A percentile compares a stretch with the other conserved stretches of the same genome.
phyloP scores from a whole-genome alignment of 2,888 invertebrate species.

The Drosophila antonietae region DNA sequence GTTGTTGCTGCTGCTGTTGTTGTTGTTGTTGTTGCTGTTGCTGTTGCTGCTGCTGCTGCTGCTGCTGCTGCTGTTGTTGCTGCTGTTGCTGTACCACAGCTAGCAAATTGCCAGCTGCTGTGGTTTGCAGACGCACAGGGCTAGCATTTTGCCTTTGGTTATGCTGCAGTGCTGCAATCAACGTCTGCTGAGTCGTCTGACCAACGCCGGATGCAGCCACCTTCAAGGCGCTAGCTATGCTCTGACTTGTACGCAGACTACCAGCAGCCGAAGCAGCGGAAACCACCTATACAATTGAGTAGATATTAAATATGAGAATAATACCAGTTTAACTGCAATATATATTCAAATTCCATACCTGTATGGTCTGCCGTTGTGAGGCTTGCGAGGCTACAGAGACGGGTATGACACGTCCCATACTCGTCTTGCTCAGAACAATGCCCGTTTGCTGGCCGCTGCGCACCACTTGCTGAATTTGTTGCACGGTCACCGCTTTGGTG shows the following conservation, averaged over 20 bases:
- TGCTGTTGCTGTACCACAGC: constrained; percentile 87
- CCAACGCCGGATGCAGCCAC: constrained; percentile 83
- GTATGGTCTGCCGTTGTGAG: constrained; percentile 86
- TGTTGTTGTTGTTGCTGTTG: constrained; percentile 51
- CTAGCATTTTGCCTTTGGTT: constrained; percentile 86
- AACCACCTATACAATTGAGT: constrained; percentile 85
- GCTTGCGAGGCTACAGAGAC: constrained; percentile 87
- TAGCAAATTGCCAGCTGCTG: constrained; percentile 85
- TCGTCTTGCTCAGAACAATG: constrained; percentile 87
- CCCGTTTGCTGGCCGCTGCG: constrained; percentile 87
- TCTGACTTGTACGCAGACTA: constrained; percentile 85
- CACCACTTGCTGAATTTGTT: constrained; percentile 91
- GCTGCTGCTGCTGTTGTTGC: constrained; percentile 85
- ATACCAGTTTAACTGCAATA: background rate
- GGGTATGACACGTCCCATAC: constrained; percentile 88
- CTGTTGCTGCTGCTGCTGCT: constrained; percentile 26
- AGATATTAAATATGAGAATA: background rate
- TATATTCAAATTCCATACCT: constrained; percentile 74
- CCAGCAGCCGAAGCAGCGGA: constrained; percentile 86
- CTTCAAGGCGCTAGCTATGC: constrained; percentile 86
- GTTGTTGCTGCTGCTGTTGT: constrained; percentile 36
- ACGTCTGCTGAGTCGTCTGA: constrained; percentile 85
- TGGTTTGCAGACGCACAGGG: constrained; percentile 87
- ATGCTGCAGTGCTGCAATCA: constrained; percentile 86
- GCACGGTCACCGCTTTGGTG: constrained; percentile 88